Base-by-base conservation (phyloP, 2,888 invertebrate species). In the Eueremaeus valkanovi region DNA sequence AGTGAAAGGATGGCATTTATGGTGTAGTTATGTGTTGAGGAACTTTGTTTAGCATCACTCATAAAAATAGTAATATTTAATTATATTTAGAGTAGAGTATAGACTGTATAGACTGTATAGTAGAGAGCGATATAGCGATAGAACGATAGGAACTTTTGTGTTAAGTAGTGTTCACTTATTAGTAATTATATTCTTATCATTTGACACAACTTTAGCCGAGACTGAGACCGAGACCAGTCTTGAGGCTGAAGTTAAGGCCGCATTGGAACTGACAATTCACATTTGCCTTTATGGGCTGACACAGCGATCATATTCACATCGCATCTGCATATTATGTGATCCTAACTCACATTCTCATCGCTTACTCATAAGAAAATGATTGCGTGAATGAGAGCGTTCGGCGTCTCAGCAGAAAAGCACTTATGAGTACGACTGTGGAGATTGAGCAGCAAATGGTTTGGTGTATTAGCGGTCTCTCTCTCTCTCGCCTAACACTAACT, bases 271-370 rank as follows among this genome's bases (percentile, higher is more conserved):
- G 36, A 66, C 36, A 21, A 27, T 61, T 51, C n/a, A 27, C 27
- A 31, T 61, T 13, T 24, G 66, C 66, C 33, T 66, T n/a, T 66
- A 36, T 36, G 13, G 66, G 66, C 66, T n/a, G 66, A 66, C 31
- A 36, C 66, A 18, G 33, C 16, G 31, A 31, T 61, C 61, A 16
- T 66, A 8, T 33, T 66, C 36, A 21, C 58, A n/a, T 21, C 36
- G 36, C n/a, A 66, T 66, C 66, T 66, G 66, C 66, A 66, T 66
- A 66, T 58, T 27, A 58, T 66, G 66, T 66, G 66, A 66, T 58
- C 21, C 9, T 31, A 31, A 66, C 66, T 66, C 36, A 66, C 61
- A 29, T 18, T 18, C 66, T 66, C n/a, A 66, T 58, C 31, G 58
- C 58, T 51, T n/a, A 51, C 51, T 51, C 51, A 51, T 51, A 51